phyloP scores from a whole-genome alignment of 1,140 invertebrate genomes.

The Solenopsis invicta region DNA sequence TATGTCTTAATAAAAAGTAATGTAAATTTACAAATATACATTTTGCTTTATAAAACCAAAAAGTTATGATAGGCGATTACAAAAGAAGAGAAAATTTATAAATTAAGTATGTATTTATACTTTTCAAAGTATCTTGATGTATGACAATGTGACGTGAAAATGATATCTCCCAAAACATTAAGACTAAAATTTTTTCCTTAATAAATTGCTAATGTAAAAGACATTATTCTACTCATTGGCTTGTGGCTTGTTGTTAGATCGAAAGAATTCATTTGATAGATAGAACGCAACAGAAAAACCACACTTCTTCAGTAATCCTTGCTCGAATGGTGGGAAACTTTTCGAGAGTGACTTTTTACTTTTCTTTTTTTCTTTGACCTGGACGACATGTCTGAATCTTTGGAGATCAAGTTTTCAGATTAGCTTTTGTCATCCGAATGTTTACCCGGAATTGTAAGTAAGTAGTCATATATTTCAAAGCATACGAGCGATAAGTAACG shows the following conservation, averaged over 20 bases:
- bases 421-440: neutral
- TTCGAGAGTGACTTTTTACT: neutral
- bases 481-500: neutral
- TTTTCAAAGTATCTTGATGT: neutral
- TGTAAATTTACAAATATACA: too few relatives aligned
- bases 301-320: neutral
- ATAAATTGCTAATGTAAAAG: conserved; percentile 7
- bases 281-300: neutral
- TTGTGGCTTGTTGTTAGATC: neutral
- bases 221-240: neutral
- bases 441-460: conserved; percentile 1
- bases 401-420: neutral
- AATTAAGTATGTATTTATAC: too few relatives aligned
- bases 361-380: neutral
- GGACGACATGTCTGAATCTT: neutral
- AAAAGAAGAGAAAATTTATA: too few relatives aligned
- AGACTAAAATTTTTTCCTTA: neutral
- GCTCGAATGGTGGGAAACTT: conserved; percentile 7
- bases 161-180: neutral
- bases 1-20: too few relatives aligned
- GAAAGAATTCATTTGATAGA: neutral
- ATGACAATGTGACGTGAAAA: too few relatives aligned
- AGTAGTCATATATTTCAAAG: neutral
- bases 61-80: too few relatives aligned
- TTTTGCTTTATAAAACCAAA: too few relatives aligned